phyloP scores from a whole-genome alignment of 2,888 invertebrate genomes.

The Clostera curtula region DNA sequence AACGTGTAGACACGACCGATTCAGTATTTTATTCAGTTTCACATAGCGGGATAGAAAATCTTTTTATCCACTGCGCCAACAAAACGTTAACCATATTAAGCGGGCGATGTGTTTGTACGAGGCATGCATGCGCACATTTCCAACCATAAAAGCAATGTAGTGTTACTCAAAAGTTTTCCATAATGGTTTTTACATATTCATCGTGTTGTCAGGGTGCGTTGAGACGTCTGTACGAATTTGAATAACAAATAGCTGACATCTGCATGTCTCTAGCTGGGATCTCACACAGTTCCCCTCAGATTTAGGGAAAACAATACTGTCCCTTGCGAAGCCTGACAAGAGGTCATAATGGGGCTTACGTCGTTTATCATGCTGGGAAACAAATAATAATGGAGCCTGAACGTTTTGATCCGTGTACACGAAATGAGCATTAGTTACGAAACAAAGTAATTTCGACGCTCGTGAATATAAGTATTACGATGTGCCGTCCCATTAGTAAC shows the following conservation, averaged over 20 bases:
- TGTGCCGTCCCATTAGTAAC: no score
- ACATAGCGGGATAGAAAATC: no score
- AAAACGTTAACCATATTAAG: no score
- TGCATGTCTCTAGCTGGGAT: conserved; percentile 55
- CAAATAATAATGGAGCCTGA: conserved; percentile 11
- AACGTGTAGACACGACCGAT: no score
- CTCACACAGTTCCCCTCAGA: conserved; percentile 38
- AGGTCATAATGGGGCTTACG: conserved; percentile 29
- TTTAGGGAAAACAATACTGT: conserved; percentile 38
- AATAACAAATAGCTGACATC: conserved; percentile 71
- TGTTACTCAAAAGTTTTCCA: conserved; percentile 58
- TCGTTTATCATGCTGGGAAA: conserved; percentile 21
- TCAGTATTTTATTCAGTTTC: no score
- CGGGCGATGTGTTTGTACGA: no score
- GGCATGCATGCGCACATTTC: no score
- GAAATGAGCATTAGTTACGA: conserved; percentile 1
- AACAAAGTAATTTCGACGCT: conserved; percentile 1
- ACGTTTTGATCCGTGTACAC: conserved; percentile 1
- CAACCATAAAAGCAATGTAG: conserved; percentile 26
- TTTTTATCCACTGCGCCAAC: no score
- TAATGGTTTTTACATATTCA: conserved; percentile 72
- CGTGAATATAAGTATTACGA: background rate
- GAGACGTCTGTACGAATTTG: conserved; percentile 61
- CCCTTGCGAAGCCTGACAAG: conserved; percentile 30
- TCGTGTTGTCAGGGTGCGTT: conserved; percentile 63